Evolutionary conservation across 2,113 vertebrate genomes (phyloP).

Genomic region (Symphodus melops): DNA sequence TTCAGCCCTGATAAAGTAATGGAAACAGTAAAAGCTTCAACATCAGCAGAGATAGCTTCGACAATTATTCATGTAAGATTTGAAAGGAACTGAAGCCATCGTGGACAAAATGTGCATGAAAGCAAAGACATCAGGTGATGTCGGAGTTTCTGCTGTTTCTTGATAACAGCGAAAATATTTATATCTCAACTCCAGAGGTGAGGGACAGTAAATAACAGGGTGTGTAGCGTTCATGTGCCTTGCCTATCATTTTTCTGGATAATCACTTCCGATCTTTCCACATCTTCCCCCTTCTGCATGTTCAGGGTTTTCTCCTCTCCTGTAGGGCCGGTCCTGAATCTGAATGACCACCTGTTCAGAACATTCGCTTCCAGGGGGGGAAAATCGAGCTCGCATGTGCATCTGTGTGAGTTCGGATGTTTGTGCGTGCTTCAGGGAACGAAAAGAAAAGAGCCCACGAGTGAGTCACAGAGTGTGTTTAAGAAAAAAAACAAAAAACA

Average conservation of each 20-base stretch:
- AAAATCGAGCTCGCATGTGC: slow-evolving; percentile 38
- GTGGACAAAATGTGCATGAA: background rate
- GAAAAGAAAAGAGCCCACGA: slow-evolving; percentile 66
- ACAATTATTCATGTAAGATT: background rate
- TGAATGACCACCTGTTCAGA: slow-evolving; percentile 76
- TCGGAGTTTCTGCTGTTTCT: no score
- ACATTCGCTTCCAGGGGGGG: slow-evolving; percentile 41
- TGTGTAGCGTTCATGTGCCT: background rate
- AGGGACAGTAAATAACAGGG: background rate
- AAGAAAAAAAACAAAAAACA: background rate
- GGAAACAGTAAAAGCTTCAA: background rate
- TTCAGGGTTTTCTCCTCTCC: slow-evolving; percentile 14
- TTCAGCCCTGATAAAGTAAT: no score
- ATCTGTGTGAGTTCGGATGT: slow-evolving; percentile 17
- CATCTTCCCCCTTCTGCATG: background rate
- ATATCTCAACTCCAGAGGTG: background rate
- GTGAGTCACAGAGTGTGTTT: slow-evolving; percentile 32
- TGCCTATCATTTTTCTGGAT: background rate
- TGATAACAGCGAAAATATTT: background rate
- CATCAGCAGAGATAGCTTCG: background rate
- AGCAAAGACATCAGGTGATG: background rate
- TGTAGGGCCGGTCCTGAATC: slow-evolving; percentile 63
- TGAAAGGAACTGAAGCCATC: no score
- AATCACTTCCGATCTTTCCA: background rate
- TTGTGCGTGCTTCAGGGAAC: slow-evolving; percentile 27